phyloP scores from a whole-genome alignment of 2,888 invertebrate genomes.

The Thymelicus sylvestris region DNA sequence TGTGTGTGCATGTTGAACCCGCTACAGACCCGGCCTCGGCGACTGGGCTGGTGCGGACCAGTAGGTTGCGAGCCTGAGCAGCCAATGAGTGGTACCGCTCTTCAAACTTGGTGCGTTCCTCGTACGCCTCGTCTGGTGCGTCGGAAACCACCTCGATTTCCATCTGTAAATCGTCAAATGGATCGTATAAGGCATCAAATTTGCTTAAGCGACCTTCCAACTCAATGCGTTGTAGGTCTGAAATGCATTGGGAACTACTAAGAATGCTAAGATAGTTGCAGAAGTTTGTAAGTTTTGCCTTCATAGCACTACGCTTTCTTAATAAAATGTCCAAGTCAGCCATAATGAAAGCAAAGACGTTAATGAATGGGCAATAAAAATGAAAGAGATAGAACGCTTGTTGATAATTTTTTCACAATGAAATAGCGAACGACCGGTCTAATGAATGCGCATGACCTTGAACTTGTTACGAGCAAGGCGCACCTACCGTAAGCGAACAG shows the following conservation, averaged over 20 bases:
- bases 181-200: background rate
- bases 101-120: too few species aligned
- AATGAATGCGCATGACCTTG: background rate
- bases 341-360: background rate
- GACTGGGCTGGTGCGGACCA: too few species aligned
- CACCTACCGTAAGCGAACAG: background rate
- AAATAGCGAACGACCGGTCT: background rate
- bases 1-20: background rate
- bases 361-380: background rate
- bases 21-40: background rate
- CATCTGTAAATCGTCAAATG: slow-evolving; percentile 6
- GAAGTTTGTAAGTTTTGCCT: background rate
- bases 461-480: background rate
- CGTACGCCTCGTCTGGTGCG: background rate
- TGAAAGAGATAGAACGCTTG: background rate
- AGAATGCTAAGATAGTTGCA: background rate
- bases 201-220: too few species aligned
- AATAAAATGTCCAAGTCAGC: background rate
- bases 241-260: background rate
- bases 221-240: background rate
- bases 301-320: slow-evolving; percentile 6
- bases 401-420: background rate
- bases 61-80: too few species aligned
- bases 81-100: too few species aligned
- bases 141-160: background rate